Evolutionary conservation across 2,797 vertebrate species (phyloP).

Genomic region (Sylvia borin): DNA sequence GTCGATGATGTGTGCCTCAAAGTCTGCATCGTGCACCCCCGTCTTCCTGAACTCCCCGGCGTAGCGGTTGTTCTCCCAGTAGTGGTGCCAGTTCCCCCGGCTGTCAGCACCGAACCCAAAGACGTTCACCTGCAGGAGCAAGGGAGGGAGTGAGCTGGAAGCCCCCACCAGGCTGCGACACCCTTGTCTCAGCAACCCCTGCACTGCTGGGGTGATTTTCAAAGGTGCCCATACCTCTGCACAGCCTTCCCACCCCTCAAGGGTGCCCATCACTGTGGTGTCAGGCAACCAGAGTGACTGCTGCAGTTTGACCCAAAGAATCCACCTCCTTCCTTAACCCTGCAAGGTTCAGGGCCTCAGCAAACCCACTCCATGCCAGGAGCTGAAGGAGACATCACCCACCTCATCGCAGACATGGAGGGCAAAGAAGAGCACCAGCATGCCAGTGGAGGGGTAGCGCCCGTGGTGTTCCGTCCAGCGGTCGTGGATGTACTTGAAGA

Average conservation of each 20-base stretch:
- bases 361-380: not conserved
- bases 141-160: not conserved
- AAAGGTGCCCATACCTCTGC: not conserved
- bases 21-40: conserved; percentile 95
- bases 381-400: not conserved
- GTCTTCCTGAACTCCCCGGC: conserved; percentile 98
- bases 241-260: fast-evolving
- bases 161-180: fast-evolving
- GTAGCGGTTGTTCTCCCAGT: conserved; percentile 99
- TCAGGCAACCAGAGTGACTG: not conserved
- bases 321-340: not conserved
- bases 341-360: not conserved
- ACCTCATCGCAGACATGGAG: conserved; percentile 98
- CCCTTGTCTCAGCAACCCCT: fast-evolving
- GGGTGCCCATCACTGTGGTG: not conserved
- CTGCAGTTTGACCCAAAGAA: not conserved
- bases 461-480: conserved; percentile 94
- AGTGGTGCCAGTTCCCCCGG: conserved; percentile 98
- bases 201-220: fast-evolving
- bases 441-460: conserved; percentile 97
- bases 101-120: conserved; percentile 97
- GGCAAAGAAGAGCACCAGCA: conserved; percentile 97
- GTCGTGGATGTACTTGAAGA: conserved; percentile 99
- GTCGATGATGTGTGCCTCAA: conserved; percentile 93
- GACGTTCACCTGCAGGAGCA: conserved; percentile 87